A percentile compares a stretch with the other conserved stretches of the same genome.
Conservation (phyloP, 1,140 invertebrate species). For the Antheraea pernyi region DNA sequence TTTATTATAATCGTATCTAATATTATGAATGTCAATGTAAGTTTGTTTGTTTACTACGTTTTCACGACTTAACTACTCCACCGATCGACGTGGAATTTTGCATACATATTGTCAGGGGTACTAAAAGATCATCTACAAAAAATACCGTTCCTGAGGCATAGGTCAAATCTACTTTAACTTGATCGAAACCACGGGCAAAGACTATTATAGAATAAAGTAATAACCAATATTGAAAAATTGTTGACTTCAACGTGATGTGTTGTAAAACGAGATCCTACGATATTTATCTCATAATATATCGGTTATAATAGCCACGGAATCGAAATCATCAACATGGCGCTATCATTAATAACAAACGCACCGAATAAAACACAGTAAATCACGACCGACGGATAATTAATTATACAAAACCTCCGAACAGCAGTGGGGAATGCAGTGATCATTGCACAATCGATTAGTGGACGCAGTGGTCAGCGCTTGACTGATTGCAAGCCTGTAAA, state of each 20-base stretch:
- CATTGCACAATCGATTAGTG: conserved; percentile 2
- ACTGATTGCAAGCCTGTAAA: background rate
- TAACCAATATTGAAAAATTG: background rate
- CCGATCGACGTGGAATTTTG: too few relatives aligned
- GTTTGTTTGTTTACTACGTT: too few relatives aligned
- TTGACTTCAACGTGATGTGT: background rate
- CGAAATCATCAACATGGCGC: background rate
- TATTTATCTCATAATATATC: background rate
- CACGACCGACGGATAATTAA: background rate
- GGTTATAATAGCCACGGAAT: background rate
- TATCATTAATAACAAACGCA: conserved; percentile 7
- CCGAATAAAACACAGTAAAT: conserved; percentile 11
- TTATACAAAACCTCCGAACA: background rate
- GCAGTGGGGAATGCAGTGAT: background rate
- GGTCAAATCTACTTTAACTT: too few relatives aligned
- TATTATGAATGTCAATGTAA: too few relatives aligned
- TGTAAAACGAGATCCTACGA: background rate
- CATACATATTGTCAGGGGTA: too few relatives aligned
- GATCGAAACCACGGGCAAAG: too few relatives aligned
- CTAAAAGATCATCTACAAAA: too few relatives aligned
- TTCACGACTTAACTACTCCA: too few relatives aligned
- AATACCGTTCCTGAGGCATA: too few relatives aligned
- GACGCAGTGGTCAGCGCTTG: conserved; percentile 6
- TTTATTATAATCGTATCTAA: too few relatives aligned
- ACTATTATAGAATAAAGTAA: background rate